phyloP scores from a whole-genome alignment of 2,888 invertebrate species.

The Dicyrtoma fusca region DNA sequence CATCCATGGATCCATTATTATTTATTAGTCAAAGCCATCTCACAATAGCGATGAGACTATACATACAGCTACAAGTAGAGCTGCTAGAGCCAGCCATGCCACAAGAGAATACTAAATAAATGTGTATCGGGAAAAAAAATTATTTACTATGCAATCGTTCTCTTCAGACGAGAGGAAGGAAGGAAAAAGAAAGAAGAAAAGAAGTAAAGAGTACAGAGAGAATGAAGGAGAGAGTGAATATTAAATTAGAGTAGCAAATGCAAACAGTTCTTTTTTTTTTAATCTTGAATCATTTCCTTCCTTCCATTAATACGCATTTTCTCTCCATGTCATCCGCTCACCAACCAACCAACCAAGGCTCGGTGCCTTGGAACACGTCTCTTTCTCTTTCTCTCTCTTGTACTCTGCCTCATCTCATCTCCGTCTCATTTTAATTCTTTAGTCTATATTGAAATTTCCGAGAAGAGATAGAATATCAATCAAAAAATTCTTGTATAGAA shows the following conservation, averaged over 20 bases:
- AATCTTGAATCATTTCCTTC: constrained; percentile 9
- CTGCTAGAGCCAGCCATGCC: no score
- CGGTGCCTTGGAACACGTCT: no score
- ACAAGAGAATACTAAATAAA: no score
- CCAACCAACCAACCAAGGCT: no score
- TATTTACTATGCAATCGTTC: constrained; percentile 24
- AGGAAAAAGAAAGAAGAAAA: background rate
- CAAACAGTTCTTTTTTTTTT: background rate
- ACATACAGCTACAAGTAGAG: no score
- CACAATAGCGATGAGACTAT: no score
- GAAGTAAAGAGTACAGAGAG: background rate
- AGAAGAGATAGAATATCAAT: constrained; percentile 43
- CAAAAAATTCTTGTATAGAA: constrained; percentile 40
- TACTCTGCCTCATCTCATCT: background rate
- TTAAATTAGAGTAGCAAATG: constrained; percentile 32
- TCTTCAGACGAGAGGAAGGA: background rate
- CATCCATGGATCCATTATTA: no score
- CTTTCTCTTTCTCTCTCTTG: background rate
- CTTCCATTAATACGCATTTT: background rate
- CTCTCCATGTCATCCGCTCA: background rate
- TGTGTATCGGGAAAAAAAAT: constrained; percentile 25
- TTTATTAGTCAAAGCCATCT: no score
- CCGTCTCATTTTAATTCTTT: background rate
- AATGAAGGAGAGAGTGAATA: constrained; percentile 27
- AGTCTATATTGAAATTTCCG: constrained; percentile 2